Evolutionary conservation across 1,140 invertebrate genomes (phyloP).

Genomic region (Campoletis sonorensis): DNA sequence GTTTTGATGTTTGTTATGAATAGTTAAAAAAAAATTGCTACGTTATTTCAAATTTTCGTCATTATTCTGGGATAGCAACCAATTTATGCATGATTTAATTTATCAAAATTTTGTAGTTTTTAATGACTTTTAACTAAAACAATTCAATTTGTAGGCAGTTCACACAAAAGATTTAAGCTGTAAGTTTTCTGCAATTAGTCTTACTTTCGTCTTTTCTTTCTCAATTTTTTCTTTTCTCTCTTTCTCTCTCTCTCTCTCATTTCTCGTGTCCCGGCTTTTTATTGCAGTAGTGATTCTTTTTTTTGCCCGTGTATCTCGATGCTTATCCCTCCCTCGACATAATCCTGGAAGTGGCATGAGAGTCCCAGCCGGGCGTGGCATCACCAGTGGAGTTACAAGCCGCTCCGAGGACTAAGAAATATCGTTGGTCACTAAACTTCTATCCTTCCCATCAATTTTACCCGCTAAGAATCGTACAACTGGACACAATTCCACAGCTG

Average conservation of each 20-base stretch:
- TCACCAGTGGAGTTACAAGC: conserved; percentile 45
- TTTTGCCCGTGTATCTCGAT: conserved; percentile 46
- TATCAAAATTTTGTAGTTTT: too few relatives aligned
- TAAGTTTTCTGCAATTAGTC: too few relatives aligned
- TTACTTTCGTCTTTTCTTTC: too few relatives aligned
- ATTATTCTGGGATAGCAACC: too few relatives aligned
- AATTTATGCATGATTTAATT: too few relatives aligned
- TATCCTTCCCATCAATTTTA: conserved; percentile 66
- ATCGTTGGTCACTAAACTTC: conserved; percentile 65
- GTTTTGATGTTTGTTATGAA: too few relatives aligned
- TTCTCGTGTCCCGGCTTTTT: not conserved
- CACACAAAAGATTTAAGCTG: too few relatives aligned
- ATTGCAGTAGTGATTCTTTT: conserved; percentile 37
- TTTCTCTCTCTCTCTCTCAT: not conserved
- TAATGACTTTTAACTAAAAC: too few relatives aligned
- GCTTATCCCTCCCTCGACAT: not conserved
- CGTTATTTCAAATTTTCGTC: too few relatives aligned
- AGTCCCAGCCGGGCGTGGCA: conserved; percentile 31
- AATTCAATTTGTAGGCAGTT: too few relatives aligned
- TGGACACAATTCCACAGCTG: conserved; percentile 51
- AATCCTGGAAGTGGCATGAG: conserved; percentile 25
- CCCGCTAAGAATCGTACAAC: conserved; percentile 58
- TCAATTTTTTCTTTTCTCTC: too few relatives aligned
- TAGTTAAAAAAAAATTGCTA: too few relatives aligned
- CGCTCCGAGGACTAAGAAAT: conserved; percentile 55